A percentile compares a stretch with the other conserved stretches of the same genome.
These are phyloP conservation scores for Coboldia fuscipes DNA, from an alignment of 1,140 invertebrate genomes.

Conservation along the genomic window DNA sequence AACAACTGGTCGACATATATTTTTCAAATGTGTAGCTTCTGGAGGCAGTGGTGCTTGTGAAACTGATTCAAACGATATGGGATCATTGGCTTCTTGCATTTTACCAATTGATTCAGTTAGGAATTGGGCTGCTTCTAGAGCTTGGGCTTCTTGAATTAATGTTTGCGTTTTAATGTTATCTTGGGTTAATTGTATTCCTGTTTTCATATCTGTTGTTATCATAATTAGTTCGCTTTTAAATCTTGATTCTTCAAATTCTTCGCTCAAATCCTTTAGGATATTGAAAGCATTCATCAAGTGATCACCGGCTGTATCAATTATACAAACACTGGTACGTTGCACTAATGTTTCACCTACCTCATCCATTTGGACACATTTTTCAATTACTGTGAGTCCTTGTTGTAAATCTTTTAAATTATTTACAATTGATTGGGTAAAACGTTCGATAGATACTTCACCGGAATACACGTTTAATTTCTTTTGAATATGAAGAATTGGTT, in stretches of 20 bases:
- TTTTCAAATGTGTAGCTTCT: constrained; percentile 17
- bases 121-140: constrained; percentile 23
- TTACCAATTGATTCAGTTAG: constrained; percentile 20
- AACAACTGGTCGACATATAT: constrained; percentile 18
- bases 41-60: constrained; percentile 24
- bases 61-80: constrained; percentile 24
- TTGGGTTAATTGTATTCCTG: constrained; percentile 24
- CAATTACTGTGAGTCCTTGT: constrained; percentile 34
- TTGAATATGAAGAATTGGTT: constrained; percentile 38
- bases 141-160: constrained; percentile 24
- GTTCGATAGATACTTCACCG: constrained; percentile 22
- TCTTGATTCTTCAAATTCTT: constrained; percentile 10
- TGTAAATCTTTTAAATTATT: constrained; percentile 35
- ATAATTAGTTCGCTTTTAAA: constrained; percentile 21
- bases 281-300: constrained; percentile 27
- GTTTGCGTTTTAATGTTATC: constrained; percentile 26
- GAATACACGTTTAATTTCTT: constrained; percentile 26
- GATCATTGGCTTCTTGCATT: constrained; percentile 21
- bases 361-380: constrained; percentile 43
- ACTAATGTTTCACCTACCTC: constrained; percentile 36
- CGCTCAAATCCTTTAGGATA: constrained; percentile 22
- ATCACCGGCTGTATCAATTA: constrained; percentile 29
- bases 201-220: constrained; percentile 24
- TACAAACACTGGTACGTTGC: constrained; percentile 35
- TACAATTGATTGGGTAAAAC: constrained; percentile 29